These are phyloP conservation scores for Stenoptilia bipunctidactyla DNA, from an alignment of 2,888 invertebrate genomes.

Conservation along the genomic window DNA sequence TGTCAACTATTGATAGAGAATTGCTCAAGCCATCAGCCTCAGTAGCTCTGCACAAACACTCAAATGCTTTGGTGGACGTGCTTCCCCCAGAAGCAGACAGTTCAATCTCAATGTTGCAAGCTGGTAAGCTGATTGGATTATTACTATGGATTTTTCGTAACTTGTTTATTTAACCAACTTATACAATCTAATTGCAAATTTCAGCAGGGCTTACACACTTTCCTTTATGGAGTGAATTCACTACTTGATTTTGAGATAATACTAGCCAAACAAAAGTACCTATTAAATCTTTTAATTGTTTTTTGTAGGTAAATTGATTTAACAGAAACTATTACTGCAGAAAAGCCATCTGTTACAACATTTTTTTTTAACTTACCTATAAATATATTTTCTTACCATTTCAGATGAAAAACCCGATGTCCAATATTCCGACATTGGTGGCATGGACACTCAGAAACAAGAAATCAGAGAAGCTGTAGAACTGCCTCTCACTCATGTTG, in stretches of 20 bases:
- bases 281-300: no score
- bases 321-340: no score
- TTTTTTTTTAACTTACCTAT: no score
- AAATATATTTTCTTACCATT: slow-evolving; percentile 4
- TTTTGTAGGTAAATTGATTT: no score
- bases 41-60: slow-evolving; percentile 98
- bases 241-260: no score
- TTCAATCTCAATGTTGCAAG: slow-evolving; percentile 97
- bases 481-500: slow-evolving; percentile 97
- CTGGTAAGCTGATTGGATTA: slow-evolving; percentile 67
- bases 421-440: slow-evolving; percentile 97
- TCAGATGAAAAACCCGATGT: slow-evolving; percentile 98
- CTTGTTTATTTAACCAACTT: no score
- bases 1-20: slow-evolving; percentile 98
- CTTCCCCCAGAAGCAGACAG: slow-evolving; percentile 99
- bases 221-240: no score
- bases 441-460: slow-evolving; percentile 99
- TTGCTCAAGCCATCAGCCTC: slow-evolving; percentile 97
- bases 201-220: no score
- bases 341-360: no score
- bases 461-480: slow-evolving; percentile 99
- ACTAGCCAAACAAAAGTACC: no score
- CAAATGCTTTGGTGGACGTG: slow-evolving; percentile 99
- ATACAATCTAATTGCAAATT: no score
- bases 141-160: no score